Base-by-base conservation (phyloP, 1,140 invertebrate genomes). In the Orchesella cincta region DNA sequence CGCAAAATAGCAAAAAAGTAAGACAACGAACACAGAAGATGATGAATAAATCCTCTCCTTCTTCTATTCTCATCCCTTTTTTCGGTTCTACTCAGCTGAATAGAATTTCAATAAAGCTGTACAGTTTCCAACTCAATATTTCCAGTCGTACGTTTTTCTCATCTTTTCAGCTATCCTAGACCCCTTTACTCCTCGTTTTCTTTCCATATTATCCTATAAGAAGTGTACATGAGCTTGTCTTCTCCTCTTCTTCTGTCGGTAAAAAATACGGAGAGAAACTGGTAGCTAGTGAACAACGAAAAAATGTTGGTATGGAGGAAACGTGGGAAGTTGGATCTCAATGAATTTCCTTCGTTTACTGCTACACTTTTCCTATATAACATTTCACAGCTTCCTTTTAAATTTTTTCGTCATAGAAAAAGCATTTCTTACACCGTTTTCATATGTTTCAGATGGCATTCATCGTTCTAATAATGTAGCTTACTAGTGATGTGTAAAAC, bases 71-170 rank as follows among this genome's bases (percentile, higher is more conserved):
- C 26, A 12, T 57, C 23, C 23, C 54, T n/a, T 57, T 57, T 57
- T 23, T 57, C 54, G 3, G 14, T 23, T 12, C 54, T 57, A 23
- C 54, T 57, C 23, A 57, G 12, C 54, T 57, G 54, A 57, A 57
- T 57, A 57, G 54, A 57, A 57, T 57, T 57, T 57, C 54, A 57
- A 57, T 57, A 57, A 57, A 5, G 54, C 54, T 57, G 54, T 23
- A 57, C 54, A 57, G 54, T 57, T 57, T 57, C 26, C 12, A 57
- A 57, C 54, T 26, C 23, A 57, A 57, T 57, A 57, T 57, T 57
- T 57, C 23, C 39, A n/a, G 39, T 46, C 20, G 39, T 57, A 26
- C 54, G 12, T 18, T 8, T 23, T 5, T 57, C 54, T 23, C 54
- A 57, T 23, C 54, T 18, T 57, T 57, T 23, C 39, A 46, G 26